phyloP scores from a whole-genome alignment of 2,888 invertebrate species.

The Nebria salina region DNA sequence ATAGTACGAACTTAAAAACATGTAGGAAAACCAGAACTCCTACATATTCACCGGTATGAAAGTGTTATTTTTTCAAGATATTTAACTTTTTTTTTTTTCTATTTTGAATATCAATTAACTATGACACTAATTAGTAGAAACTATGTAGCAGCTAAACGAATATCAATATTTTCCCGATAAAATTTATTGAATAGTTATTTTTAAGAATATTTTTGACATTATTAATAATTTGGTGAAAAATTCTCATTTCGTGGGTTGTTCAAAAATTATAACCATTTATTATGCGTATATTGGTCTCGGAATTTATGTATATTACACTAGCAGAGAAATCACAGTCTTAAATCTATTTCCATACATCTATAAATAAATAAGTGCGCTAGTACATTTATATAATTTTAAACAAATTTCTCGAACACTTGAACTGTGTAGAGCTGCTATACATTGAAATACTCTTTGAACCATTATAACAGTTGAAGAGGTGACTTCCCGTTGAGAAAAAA shows the following conservation, averaged over 20 bases:
- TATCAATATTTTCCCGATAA: background rate
- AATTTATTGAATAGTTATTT: background rate
- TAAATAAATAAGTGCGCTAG: background rate
- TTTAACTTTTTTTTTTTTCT: background rate
- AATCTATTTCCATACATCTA: background rate
- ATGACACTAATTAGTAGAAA: conserved; percentile 14
- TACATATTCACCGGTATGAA: conserved; percentile 16
- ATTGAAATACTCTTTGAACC: background rate
- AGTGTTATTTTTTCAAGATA: conserved; percentile 4
- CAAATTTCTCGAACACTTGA: background rate
- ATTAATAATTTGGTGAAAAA: background rate
- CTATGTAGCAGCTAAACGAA: background rate
- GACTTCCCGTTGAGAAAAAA: background rate
- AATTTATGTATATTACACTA: background rate
- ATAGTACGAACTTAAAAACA: conserved; percentile 31
- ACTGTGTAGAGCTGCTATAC: background rate
- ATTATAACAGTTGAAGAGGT: background rate
- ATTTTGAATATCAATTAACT: conserved; percentile 11
- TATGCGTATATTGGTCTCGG: background rate
- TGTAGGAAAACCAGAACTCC: conserved; percentile 41
- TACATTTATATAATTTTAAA: background rate
- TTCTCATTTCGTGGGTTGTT: background rate
- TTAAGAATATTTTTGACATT: background rate
- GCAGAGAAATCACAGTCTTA: background rate
- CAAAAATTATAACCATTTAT: background rate